A percentile compares a stretch with the other conserved stretches of the same genome.
phyloP scores from a whole-genome alignment of 2,888 invertebrate species.

The Volucella inflata region DNA sequence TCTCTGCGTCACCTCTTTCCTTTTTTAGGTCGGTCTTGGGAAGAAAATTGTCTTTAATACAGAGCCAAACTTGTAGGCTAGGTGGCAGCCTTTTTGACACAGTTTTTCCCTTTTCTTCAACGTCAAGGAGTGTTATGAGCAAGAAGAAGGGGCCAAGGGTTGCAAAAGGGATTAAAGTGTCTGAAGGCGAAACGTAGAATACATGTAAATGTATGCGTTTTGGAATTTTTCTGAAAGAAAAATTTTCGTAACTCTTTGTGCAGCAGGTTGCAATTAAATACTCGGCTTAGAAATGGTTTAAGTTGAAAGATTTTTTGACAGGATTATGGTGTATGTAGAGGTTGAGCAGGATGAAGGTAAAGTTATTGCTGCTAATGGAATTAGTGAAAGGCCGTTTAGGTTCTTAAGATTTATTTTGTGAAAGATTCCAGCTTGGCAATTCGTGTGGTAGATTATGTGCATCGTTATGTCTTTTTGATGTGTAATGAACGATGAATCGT shows the following conservation, averaged over 20 bases:
- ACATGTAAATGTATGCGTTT: neutral
- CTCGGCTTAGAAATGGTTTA: conserved; percentile 13
- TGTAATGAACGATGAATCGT: too few species aligned
- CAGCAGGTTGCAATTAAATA: conserved; percentile 34
- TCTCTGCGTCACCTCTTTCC: conserved; percentile 10
- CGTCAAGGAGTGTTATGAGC: conserved; percentile 14
- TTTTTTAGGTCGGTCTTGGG: conserved; percentile 18
- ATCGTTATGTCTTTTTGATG: too few species aligned
- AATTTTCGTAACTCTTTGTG: conserved; percentile 21
- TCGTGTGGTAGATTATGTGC: too few species aligned
- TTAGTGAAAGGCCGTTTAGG: too few species aligned
- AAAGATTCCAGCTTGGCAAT: too few species aligned
- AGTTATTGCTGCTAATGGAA: too few species aligned
- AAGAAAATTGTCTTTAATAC: conserved; percentile 58
- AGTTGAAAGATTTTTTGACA: conserved; percentile 22
- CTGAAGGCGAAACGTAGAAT: conserved; percentile 5
- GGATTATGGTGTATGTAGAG: conserved; percentile 12
- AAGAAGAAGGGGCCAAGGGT: neutral
- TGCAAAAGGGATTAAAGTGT: conserved; percentile 12
- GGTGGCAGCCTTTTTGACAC: conserved; percentile 49
- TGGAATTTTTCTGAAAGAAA: conserved; percentile 2
- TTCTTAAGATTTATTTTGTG: too few species aligned
- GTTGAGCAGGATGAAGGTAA: too few species aligned
- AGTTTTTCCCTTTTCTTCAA: conserved; percentile 28
- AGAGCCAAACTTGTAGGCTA: neutral